phyloP scores from a whole-genome alignment of 2,113 vertebrate species.

The Ancistrus triradiatus region DNA sequence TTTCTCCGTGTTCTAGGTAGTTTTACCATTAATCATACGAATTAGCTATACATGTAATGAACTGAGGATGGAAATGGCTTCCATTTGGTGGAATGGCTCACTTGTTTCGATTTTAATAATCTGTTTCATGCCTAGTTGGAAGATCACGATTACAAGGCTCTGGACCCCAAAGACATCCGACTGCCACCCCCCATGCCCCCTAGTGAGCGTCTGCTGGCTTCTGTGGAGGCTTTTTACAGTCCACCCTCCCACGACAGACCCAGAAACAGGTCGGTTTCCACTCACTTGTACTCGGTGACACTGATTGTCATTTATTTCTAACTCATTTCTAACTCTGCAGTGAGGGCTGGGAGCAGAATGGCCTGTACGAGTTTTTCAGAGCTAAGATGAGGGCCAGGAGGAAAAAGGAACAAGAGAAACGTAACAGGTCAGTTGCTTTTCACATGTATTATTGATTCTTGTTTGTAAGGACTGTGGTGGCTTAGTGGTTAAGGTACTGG shows the following conservation, averaged over 20 bases:
- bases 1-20: too few relatives aligned
- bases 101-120: slow-evolving; percentile 10
- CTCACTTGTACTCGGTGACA: too few relatives aligned
- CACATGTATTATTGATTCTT: too few relatives aligned
- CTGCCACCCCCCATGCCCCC: slow-evolving; percentile 97
- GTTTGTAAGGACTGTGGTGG: too few relatives aligned
- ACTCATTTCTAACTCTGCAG: slow-evolving; percentile 57
- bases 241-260: slow-evolving; percentile 96
- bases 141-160: slow-evolving; percentile 92
- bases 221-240: slow-evolving; percentile 96
- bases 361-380: slow-evolving; percentile 94
- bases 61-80: too few relatives aligned
- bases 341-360: slow-evolving; percentile 98
- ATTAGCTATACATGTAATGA: too few relatives aligned
- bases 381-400: slow-evolving; percentile 95
- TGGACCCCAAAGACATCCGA: slow-evolving; percentile 96
- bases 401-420: slow-evolving; percentile 92
- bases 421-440: slow-evolving; percentile 83
- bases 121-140: slow-evolving; percentile 84
- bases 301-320: too few relatives aligned
- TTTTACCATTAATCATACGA: too few relatives aligned
- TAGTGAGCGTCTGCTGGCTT: slow-evolving; percentile 90
- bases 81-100: too few relatives aligned
- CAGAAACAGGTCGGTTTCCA: slow-evolving; percentile 82
- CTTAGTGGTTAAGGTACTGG: too few relatives aligned